Base-by-base conservation (phyloP, 2,797 vertebrate species). In the Mionectes olivaceus region DNA sequence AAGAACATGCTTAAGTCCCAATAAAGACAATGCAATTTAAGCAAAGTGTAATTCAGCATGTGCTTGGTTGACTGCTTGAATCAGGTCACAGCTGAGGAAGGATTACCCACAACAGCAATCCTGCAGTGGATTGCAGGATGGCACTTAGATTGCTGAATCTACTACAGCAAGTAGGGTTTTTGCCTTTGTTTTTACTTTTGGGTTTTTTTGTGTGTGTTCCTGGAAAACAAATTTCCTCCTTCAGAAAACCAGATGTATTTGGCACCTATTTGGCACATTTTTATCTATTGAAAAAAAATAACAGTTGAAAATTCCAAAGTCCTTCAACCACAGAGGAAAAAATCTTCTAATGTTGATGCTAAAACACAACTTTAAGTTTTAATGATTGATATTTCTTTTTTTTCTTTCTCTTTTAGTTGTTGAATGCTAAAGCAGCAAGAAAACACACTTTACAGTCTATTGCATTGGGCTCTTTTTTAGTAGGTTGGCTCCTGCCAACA, bases 401-500 rank as follows among this genome's bases (percentile, higher is more conserved):
- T 44, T 27, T 25, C 24, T 35, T 52, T 32, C 23, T 37, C 73
- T 93, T 78, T 60, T 39, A 41, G 82, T 93, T 93, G 83, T 93
- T 93, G 90, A 94, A 90, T 59, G 65, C 68, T 87, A 94, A 89
- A 79, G 74, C 80, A 92, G 67, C 10, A 19, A 81, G 59, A 57
- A 94, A 86, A 73, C 63, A 89, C 78, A 81, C 80, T 95, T 95
- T 84, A 86, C 91, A 96, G 69, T 87, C 83, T 93, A 60, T 87
- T 93, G 87, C 89, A 84, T 82, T 0, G 5, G 90, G 88, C 78
- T 96, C 52, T 91, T 93, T 95, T 96, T 95, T 75, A 69, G 93
- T 63, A 93, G 89, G 79, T 41, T 94, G 81, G 77, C 81, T 87
- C 28, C 87, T 95, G 94, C 94, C 96, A 97, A 95, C 74, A 93